Percentiles rank a stretch among this genome's conserved stretches.
These are phyloP conservation scores for Enchytraeus crypticus DNA, from an alignment of 2,888 invertebrate genomes.

Conservation along the genomic window DNA sequence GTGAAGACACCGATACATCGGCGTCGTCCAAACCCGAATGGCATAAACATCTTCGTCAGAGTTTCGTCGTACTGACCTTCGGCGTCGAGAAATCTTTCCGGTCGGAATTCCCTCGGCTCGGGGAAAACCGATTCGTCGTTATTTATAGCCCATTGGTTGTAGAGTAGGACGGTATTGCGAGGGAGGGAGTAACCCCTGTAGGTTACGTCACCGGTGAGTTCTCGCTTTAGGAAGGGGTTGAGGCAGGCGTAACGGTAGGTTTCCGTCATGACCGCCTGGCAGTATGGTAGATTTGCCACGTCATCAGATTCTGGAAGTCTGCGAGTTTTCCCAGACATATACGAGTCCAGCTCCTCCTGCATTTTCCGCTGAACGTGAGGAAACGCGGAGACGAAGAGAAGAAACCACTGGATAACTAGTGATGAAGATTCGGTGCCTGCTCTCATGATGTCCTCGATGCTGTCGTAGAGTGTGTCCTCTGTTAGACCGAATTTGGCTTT, in stretches of 20 bases:
- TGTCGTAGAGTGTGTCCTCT: constrained; percentile 11
- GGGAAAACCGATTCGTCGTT: constrained; percentile 7
- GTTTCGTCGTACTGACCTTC: constrained; percentile 5
- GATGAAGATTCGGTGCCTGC: constrained; percentile 18
- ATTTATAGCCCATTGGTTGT: constrained; percentile 16
- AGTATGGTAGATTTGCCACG: constrained; percentile 9
- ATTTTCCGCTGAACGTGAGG: constrained; percentile 9
- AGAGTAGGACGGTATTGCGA: constrained; percentile 6
- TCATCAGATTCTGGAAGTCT: not conserved
- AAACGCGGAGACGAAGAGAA: constrained; percentile 5
- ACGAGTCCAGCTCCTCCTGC: constrained; percentile 7
- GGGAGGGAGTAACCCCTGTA: constrained; percentile 1
- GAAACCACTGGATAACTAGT: constrained; percentile 15
- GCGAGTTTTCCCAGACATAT: not conserved
- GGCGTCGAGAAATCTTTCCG: constrained; percentile 11
- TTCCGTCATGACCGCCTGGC: constrained; percentile 13
- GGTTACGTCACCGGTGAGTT: constrained; percentile 7
- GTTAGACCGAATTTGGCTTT: not conserved
- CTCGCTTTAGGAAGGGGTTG: constrained; percentile 15
- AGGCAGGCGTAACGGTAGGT: constrained; percentile 9
- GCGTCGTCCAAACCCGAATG: constrained; percentile 18
- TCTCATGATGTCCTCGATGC: constrained; percentile 14
- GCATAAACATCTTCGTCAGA: constrained; percentile 4
- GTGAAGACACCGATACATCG: constrained; percentile 15
- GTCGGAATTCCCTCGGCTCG: constrained; percentile 10